These are phyloP conservation scores for Herpetotheres cachinnans DNA, from an alignment of 2,113 vertebrate genomes.

Conservation along the genomic window DNA sequence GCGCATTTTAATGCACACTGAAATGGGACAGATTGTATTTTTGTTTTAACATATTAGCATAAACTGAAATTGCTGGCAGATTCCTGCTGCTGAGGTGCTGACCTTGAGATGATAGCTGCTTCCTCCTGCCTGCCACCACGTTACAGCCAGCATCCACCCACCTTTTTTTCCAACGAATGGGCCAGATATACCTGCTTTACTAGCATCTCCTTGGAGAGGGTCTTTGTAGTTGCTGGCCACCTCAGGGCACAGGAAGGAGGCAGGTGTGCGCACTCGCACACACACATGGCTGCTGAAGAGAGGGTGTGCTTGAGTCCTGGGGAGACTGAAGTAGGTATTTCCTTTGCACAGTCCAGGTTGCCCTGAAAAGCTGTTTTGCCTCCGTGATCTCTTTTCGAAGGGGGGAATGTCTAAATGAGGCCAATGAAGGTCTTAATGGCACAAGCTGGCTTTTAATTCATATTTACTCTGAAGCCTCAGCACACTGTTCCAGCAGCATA, in stretches of 20 bases:
- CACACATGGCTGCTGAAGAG: neutral
- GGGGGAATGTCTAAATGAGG: neutral
- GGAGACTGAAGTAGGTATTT: neutral
- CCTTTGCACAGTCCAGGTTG: neutral
- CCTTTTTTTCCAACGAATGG: fast-evolving
- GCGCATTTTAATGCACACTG: neutral
- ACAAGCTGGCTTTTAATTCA: neutral
- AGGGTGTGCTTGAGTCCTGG: fast-evolving
- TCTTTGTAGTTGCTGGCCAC: neutral
- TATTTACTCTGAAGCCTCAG: neutral
- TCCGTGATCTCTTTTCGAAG: neutral
- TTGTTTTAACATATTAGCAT: neutral
- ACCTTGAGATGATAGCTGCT: neutral
- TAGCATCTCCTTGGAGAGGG: neutral
- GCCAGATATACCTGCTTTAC: neutral
- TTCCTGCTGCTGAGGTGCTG: neutral
- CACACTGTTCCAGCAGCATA: neutral
- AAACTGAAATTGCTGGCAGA: neutral
- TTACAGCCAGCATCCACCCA: neutral
- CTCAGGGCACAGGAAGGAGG: neutral
- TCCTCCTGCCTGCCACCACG: neutral
- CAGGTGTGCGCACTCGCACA: fast-evolving
- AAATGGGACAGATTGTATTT: neutral
- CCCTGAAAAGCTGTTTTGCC: neutral
- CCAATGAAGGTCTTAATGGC: neutral